Conservation (phyloP, 2,797 vertebrate species). For the Melanotaenia pygmaea region DNA sequence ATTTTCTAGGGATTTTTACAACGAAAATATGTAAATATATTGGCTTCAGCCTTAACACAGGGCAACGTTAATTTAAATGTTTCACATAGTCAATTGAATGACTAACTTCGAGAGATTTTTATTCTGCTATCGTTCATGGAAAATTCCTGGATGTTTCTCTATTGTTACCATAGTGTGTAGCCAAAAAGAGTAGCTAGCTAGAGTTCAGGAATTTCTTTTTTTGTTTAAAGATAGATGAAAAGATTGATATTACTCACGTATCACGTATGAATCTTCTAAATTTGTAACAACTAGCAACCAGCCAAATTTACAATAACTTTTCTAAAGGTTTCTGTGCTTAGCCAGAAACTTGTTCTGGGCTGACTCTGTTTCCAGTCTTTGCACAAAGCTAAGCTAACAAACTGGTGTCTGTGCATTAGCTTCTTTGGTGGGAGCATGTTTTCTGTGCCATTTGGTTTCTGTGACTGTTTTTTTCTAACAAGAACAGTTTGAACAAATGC, state of each 20-base stretch:
- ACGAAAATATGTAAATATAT: conserved; percentile 4
- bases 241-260: background rate
- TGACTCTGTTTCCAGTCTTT: background rate
- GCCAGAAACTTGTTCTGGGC: background rate
- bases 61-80: background rate
- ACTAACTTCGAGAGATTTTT: background rate
- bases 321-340: background rate
- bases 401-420: background rate
- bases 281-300: background rate
- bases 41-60: conserved; percentile 4
- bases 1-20: background rate
- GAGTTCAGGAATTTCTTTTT: conserved; percentile 1
- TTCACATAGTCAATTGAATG: conserved; percentile 9
- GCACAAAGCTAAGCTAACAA: background rate
- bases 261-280: background rate
- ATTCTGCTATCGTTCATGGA: background rate
- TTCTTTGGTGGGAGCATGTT: background rate
- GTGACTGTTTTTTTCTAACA: background rate
- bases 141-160: too few species aligned
- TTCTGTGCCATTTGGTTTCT: background rate
- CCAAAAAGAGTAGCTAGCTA: too few species aligned
- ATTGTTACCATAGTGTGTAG: background rate
- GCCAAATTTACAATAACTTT: background rate
- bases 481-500: background rate
- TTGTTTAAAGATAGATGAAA: background rate